Percentiles rank a stretch among this genome's conserved stretches.
These are phyloP conservation scores for Microhierax caerulescens DNA, from an alignment of 2,797 vertebrate species.

Conservation along the genomic window DNA sequence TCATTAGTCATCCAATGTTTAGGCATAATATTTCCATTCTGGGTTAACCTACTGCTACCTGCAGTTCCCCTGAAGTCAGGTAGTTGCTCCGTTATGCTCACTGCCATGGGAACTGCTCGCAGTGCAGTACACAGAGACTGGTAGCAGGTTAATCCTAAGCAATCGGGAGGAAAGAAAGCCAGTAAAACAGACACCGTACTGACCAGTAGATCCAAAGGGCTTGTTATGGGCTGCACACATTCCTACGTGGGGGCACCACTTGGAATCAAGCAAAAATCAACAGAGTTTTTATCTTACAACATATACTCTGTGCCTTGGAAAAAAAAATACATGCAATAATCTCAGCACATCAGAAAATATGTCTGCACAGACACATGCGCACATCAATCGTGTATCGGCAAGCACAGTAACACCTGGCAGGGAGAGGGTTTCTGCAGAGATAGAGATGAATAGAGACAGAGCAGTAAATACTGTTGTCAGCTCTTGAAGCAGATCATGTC, in stretches of 20 bases:
- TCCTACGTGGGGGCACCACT: neutral
- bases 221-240: neutral
- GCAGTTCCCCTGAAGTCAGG: neutral
- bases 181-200: neutral
- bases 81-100: neutral
- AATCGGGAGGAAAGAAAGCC: neutral
- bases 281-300: neutral
- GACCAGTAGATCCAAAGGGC: neutral
- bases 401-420: neutral
- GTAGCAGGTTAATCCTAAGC: neutral
- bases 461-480: neutral
- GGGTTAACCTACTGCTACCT: neutral
- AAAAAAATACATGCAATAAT: neutral
- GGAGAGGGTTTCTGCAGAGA: neutral
- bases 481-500: neutral
- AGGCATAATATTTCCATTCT: neutral
- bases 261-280: neutral
- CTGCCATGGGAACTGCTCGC: neutral
- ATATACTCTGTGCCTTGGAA: neutral
- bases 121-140: neutral
- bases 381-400: neutral
- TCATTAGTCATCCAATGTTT: neutral
- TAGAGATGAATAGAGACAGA: neutral
- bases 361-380: neutral
- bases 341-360: neutral